These are phyloP conservation scores for Stichodactyla mertensii DNA, from an alignment of 64 coral and sea anemone genomes.

Conservation along the genomic window DNA sequence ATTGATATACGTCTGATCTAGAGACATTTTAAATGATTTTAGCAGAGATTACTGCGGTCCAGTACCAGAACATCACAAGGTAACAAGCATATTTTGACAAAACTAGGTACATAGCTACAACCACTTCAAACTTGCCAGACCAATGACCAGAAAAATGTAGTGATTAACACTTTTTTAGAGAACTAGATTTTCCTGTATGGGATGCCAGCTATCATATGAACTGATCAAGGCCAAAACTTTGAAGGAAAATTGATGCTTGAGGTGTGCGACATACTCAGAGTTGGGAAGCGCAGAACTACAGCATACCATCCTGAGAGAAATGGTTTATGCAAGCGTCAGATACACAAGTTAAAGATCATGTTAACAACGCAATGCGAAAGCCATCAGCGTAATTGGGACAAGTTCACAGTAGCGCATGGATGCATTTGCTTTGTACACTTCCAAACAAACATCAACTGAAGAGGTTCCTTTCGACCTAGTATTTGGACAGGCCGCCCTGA, in stretches of 20 bases:
- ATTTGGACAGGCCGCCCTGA: neutral
- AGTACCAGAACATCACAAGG: too few species aligned
- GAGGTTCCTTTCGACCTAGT: neutral
- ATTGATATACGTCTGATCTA: too few species aligned
- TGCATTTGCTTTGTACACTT: neutral
- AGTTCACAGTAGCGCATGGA: neutral
- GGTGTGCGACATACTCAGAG: neutral
- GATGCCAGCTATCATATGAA: neutral
- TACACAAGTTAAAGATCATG: neutral
- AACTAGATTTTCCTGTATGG: neutral
- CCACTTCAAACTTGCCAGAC: too few species aligned
- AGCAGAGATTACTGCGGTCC: too few species aligned
- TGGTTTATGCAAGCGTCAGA: constrained; percentile 19
- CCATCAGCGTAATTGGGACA: too few species aligned
- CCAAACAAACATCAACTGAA: neutral
- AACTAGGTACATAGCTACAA: too few species aligned
- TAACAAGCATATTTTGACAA: too few species aligned
- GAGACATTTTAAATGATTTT: too few species aligned
- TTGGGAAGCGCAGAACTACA: neutral
- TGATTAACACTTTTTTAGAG: neutral
- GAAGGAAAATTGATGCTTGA: neutral
- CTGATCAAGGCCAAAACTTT: neutral
- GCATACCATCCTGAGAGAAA: constrained; percentile 10
- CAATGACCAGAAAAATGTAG: neutral
- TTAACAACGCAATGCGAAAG: neutral